Base-by-base conservation (phyloP, 2,888 invertebrate genomes). In the Ormyrus labotus region DNA sequence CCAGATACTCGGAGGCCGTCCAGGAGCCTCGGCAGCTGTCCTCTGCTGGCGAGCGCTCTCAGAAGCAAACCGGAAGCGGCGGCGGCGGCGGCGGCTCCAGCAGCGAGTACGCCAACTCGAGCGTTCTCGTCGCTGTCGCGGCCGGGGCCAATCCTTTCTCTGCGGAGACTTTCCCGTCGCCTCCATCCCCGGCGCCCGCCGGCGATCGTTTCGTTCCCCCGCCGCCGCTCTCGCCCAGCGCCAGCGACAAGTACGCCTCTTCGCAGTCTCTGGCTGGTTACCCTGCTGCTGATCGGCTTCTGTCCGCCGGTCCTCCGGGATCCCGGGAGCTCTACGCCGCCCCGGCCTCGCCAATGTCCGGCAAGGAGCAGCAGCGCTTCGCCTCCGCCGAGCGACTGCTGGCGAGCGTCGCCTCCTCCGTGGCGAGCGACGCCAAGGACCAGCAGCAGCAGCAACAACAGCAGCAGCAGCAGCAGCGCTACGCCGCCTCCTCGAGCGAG, bases 141-240 rank as follows among this genome's bases (percentile, higher is more conserved):
- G 50, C 69, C 72, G 51, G 50, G 11, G 53, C n/a, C 11, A 80
- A 78, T 68, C 84, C 87, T n/a, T 89, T 90, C 92, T 93, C 93
- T 89, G 92, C 93, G 90, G 91, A 92, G 84, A 92, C 92, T 80
- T 91, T 92, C 89, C 92, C 92, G 82, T 90, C 90, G 58, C 93
- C 93, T 76, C 93, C 93, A 47, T 93, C 93, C 70, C 93, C 93
- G 75, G 93, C 93, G 77, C 93, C 93, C 19, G 91, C 92, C 57
- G 92, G 91, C 87, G 92, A 92, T 85, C 90, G 92, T 69, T 92
- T 92, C 87, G 93, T 94, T 85, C 94, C 94, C 71, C 92, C 92
- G 86, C 94, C 94, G 86, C 94, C 94, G 88, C 91, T 94, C 86
- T 93, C 94, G 87, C 94, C 94, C 89, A 93, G 93, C 78, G 90